Evolutionary conservation across 2,113 vertebrate genomes (phyloP).

Genomic region (Rhombomys opimus): DNA sequence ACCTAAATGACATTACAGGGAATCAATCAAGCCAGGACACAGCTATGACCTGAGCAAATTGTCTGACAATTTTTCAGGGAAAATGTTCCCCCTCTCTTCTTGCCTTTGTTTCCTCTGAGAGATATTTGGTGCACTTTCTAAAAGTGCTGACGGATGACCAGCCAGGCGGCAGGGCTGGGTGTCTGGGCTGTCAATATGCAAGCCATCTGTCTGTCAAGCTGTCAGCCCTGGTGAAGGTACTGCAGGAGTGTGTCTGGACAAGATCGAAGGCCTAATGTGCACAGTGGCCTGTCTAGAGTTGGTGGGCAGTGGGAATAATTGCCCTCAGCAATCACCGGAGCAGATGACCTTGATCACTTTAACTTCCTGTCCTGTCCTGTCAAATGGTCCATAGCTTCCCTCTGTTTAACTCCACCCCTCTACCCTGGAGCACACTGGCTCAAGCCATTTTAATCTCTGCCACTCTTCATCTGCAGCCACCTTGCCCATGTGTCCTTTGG

Average conservation of each 20-base stretch:
- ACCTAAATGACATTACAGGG: not conserved
- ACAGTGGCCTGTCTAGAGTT: not conserved
- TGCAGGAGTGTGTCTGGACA: not conserved
- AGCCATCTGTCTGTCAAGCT: conserved; percentile 68
- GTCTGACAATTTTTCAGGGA: not conserved
- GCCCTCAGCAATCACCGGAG: not conserved
- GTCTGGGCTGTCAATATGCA: conserved; percentile 40
- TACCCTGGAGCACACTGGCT: not conserved
- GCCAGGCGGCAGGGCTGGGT: not conserved
- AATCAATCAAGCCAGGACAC: not conserved
- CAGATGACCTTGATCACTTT: not conserved
- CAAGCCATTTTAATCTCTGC: not conserved
- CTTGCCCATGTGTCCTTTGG: not conserved
- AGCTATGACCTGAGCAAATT: not conserved
- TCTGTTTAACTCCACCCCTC: not conserved
- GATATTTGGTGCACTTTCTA: not conserved
- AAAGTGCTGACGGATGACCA: conserved; percentile 7
- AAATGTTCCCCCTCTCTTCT: not conserved
- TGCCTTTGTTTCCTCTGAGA: conserved; percentile 46
- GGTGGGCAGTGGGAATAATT: not conserved
- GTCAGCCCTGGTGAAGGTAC: conserved; percentile 25
- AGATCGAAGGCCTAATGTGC: not conserved
- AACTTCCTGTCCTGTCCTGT: not conserved
- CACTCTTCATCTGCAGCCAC: not conserved
- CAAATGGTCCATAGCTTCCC: not conserved